These are phyloP conservation scores for Dicranocentrus wangi DNA, from an alignment of 2,888 invertebrate genomes.

Conservation along the genomic window DNA sequence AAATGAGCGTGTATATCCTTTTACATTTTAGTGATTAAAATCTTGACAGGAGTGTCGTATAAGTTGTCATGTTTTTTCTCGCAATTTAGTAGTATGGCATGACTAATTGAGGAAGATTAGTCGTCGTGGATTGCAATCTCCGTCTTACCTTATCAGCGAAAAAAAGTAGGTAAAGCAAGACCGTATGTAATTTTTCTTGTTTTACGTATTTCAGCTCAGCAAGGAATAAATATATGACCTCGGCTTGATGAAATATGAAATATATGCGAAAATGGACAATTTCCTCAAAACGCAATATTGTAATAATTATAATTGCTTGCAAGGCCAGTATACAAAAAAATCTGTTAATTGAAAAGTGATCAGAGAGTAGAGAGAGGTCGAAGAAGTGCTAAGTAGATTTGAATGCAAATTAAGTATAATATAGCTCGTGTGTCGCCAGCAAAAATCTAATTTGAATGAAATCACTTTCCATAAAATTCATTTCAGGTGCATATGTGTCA, in stretches of 20 bases:
- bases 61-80: conserved; percentile 49
- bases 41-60: conserved; percentile 52
- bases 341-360: conserved; percentile 57
- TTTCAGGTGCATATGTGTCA: no score
- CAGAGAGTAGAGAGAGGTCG: conserved; percentile 45
- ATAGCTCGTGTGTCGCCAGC: background rate
- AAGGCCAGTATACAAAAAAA: background rate
- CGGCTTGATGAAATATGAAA: no score
- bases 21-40: conserved; percentile 32
- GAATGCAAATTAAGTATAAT: no score
- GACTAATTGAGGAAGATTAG: conserved; percentile 40
- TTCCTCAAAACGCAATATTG: no score
- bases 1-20: background rate
- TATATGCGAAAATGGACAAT: no score
- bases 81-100: conserved; percentile 53
- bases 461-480: no score
- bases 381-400: background rate
- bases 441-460: background rate
- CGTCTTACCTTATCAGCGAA: no score
- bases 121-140: no score
- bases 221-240: no score
- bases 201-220: no score
- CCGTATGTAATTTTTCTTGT: no score
- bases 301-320: no score
- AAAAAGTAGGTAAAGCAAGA: background rate